Percentiles rank a stretch among this genome's conserved stretches.
Evolutionary conservation across 2,113 vertebrate species (phyloP).

Genomic region (Oncorhynchus kisutch): DNA sequence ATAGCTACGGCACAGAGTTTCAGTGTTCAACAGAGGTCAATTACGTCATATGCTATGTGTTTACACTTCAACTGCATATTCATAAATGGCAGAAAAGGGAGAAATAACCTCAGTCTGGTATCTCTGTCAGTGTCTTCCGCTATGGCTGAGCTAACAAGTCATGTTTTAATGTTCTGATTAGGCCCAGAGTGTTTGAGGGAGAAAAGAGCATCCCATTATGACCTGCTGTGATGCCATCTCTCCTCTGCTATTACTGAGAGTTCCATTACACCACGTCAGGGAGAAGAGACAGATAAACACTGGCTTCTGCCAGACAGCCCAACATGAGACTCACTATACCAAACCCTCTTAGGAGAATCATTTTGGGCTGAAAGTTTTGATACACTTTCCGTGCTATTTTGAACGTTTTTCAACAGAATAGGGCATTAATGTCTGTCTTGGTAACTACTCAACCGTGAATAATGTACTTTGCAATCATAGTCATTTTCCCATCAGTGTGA

Average conservation of each 20-base stretch:
- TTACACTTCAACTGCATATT: neutral
- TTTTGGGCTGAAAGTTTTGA: slow-evolving; percentile 31
- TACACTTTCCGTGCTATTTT: slow-evolving; percentile 10
- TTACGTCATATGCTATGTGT: neutral
- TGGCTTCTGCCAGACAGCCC: slow-evolving; percentile 48
- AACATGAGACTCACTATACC: slow-evolving; percentile 20
- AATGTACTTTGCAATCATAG: neutral
- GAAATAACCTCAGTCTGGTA: neutral
- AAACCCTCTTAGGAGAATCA: slow-evolving; percentile 9
- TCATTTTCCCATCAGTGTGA: too few species aligned
- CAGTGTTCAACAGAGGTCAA: too few species aligned
- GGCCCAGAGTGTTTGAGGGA: slow-evolving; percentile 43
- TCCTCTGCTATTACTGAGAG: slow-evolving; percentile 68
- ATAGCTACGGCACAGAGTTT: too few species aligned
- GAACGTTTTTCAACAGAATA: neutral
- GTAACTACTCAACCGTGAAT: neutral
- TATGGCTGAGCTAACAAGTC: neutral
- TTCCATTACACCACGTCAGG: slow-evolving; percentile 63
- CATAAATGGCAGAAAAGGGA: too few species aligned
- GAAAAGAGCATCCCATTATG: slow-evolving; percentile 55
- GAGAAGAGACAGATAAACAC: slow-evolving; percentile 64
- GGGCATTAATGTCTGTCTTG: neutral
- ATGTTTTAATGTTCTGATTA: neutral
- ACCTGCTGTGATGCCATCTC: slow-evolving; percentile 57
- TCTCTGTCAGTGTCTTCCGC: neutral